These are phyloP conservation scores for Perithous albicinctus DNA, from an alignment of 2,888 invertebrate genomes.

Conservation along the genomic window DNA sequence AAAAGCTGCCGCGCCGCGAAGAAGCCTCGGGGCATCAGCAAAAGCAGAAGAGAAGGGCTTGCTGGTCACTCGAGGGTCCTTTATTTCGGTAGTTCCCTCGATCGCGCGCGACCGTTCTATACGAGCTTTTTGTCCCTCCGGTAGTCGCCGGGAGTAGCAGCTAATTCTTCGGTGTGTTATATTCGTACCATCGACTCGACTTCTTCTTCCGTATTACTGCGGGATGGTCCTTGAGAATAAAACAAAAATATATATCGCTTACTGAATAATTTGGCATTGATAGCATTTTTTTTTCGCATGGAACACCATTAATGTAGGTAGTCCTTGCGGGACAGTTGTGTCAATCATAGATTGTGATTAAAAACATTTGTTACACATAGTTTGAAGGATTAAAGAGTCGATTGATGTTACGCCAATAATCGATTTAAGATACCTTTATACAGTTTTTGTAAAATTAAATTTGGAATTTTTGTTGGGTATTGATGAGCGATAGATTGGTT, in stretches of 20 bases:
- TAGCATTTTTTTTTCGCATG: constrained; percentile 4
- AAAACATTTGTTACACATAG: too few species aligned
- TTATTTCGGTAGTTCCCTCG: constrained; percentile 62
- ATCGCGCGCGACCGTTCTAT: constrained; percentile 48
- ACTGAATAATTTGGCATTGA: constrained; percentile 17
- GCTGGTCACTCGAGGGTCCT: constrained; percentile 56
- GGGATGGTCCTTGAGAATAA: constrained; percentile 32
- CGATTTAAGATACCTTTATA: too few species aligned
- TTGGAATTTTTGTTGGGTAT: too few species aligned
- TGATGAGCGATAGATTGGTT: too few species aligned
- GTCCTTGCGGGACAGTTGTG: too few species aligned
- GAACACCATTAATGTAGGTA: too few species aligned
- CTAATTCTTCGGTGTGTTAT: constrained; percentile 66
- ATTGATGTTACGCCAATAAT: too few species aligned
- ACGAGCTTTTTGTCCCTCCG: constrained; percentile 62
- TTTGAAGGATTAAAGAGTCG: too few species aligned
- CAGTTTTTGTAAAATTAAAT: too few species aligned
- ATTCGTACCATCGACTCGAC: constrained; percentile 6
- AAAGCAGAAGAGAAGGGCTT: constrained; percentile 7
- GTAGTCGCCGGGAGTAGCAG: constrained; percentile 58
- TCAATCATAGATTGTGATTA: too few species aligned
- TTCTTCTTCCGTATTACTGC: constrained; percentile 7
- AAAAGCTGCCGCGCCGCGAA: constrained; percentile 12
- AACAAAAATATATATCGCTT: too few species aligned
- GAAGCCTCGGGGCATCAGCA: constrained; percentile 64